Conservation (phyloP, 2,888 invertebrate genomes). For the Xanthorhoe designata region DNA sequence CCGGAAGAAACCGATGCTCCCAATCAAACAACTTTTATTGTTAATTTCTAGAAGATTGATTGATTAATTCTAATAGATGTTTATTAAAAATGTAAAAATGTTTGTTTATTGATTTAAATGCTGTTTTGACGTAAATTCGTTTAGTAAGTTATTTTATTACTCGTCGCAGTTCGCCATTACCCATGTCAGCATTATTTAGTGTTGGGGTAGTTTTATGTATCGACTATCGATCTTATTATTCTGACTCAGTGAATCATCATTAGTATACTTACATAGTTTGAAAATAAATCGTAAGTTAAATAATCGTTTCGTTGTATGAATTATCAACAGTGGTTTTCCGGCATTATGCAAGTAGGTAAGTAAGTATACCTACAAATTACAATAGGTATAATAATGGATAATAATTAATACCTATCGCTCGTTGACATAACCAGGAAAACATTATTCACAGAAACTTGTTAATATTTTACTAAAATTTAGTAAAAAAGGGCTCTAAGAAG, state of each 20-base stretch:
- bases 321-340: too few species aligned
- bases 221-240: conserved; percentile 41
- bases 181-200: conserved; percentile 68
- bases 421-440: background rate
- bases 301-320: too few species aligned
- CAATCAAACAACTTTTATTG: background rate
- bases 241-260: background rate
- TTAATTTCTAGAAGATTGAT: too few species aligned
- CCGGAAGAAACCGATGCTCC: conserved; percentile 21
- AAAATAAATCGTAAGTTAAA: too few species aligned
- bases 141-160: conserved; percentile 41
- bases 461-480: background rate
- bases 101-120: background rate
- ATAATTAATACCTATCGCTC: too few species aligned
- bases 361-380: too few species aligned
- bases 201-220: conserved; percentile 53
- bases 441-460: background rate
- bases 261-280: background rate
- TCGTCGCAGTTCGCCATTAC: conserved; percentile 49
- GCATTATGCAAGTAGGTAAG: too few species aligned
- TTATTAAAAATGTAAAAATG: too few species aligned
- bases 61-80: too few species aligned
- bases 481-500: too few species aligned
- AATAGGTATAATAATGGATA: too few species aligned
- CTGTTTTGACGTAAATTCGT: background rate